A percentile compares a stretch with the other conserved stretches of the same genome.
Conservation (phyloP, 1,140 invertebrate genomes). For the Temnothorax curvispinosus region DNA sequence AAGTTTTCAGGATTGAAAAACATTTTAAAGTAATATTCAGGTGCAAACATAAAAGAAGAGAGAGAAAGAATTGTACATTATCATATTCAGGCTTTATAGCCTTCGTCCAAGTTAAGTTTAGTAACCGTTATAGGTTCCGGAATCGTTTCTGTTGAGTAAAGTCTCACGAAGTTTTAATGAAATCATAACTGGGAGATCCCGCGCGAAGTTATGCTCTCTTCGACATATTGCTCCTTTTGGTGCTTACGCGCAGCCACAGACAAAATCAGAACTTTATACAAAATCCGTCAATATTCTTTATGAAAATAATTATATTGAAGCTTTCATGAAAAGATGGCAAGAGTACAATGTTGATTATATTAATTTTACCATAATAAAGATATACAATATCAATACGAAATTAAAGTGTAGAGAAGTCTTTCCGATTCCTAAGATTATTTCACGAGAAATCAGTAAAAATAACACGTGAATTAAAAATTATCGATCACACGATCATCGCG, state of each 20-base stretch:
- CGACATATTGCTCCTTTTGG: constrained; percentile 12
- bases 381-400: not conserved
- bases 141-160: constrained; percentile 18
- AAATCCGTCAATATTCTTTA: not conserved
- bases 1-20: not conserved
- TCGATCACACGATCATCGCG: not conserved
- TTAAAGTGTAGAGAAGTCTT: not conserved
- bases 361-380: not conserved
- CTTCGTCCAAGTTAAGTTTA: not conserved
- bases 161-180: constrained; percentile 52
- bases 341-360: not conserved
- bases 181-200: constrained; percentile 47
- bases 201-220: constrained; percentile 24
- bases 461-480: not conserved
- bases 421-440: not conserved
- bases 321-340: not conserved
- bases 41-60: not conserved
- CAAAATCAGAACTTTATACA: constrained; percentile 22
- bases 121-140: not conserved
- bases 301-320: not conserved
- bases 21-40: not conserved
- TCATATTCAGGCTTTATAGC: constrained; percentile 22
- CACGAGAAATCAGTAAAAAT: not conserved
- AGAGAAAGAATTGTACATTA: not conserved
- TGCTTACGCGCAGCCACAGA: constrained; percentile 17